Evolutionary conservation across 2,797 vertebrate genomes (phyloP).

Genomic region (Bradypus variegatus): DNA sequence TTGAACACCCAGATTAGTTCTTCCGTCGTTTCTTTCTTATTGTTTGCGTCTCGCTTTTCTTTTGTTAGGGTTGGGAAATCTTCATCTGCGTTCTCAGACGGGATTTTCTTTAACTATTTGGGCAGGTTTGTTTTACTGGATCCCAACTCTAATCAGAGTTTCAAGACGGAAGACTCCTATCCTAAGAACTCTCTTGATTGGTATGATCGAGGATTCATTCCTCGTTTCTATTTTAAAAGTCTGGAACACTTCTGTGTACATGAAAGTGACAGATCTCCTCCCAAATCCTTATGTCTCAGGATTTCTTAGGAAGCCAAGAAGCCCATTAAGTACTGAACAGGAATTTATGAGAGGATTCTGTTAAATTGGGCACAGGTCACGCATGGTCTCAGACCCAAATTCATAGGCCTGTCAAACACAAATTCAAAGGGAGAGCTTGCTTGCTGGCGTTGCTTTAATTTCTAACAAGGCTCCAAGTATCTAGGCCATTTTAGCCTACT

Average conservation of each 20-base stretch:
- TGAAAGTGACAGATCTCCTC: neutral
- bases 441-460: neutral
- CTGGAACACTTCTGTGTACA: neutral
- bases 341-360: neutral
- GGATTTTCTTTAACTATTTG: too few species aligned
- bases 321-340: neutral
- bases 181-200: too few species aligned
- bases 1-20: too few species aligned
- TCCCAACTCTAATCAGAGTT: too few species aligned
- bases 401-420: neutral
- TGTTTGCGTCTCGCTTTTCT: too few species aligned
- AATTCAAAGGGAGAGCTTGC: neutral
- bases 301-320: neutral
- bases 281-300: neutral
- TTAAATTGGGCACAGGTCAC: neutral
- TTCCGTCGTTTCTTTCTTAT: too few species aligned
- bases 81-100: too few species aligned
- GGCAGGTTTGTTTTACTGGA: too few species aligned
- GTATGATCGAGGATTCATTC: too few species aligned
- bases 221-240: neutral
- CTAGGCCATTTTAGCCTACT: neutral
- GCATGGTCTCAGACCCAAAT: neutral
- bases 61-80: too few species aligned
- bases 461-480: neutral
- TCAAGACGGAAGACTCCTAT: too few species aligned